phyloP scores from a whole-genome alignment of 2,797 vertebrate species.

The Hemitrygon akajei region DNA sequence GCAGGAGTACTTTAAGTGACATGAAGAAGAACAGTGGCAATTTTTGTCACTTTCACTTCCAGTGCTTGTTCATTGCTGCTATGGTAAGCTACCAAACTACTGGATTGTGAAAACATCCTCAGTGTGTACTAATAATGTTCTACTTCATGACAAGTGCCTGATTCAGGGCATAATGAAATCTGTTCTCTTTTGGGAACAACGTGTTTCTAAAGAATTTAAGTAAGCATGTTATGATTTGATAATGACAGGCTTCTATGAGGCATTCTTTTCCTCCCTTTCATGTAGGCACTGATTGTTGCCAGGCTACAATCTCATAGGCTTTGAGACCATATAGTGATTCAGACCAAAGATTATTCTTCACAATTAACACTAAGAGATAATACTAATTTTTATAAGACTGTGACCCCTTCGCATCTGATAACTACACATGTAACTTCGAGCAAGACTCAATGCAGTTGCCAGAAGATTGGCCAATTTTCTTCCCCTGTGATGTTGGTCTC shows the following conservation, averaged over 20 bases:
- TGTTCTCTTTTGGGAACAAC: background rate
- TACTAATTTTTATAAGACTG: background rate
- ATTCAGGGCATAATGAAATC: background rate
- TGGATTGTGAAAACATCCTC: background rate
- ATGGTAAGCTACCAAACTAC: too few species aligned
- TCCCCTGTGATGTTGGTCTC: background rate
- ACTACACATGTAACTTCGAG: background rate
- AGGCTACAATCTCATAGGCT: background rate
- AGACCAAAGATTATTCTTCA: background rate
- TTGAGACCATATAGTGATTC: background rate
- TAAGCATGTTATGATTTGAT: background rate
- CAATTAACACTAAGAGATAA: background rate
- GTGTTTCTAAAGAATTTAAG: background rate
- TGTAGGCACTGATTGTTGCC: background rate
- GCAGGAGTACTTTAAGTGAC: conserved; percentile 26
- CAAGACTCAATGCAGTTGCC: background rate
- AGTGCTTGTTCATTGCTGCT: conserved; percentile 1
- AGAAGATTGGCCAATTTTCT: background rate
- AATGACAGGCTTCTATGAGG: background rate
- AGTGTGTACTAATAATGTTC: background rate
- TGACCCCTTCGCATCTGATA: background rate
- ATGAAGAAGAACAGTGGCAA: background rate
- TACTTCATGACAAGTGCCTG: background rate
- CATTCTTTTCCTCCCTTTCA: background rate
- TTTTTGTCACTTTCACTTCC: background rate